phyloP scores from a whole-genome alignment of 2,888 invertebrate species.

The Ommatoiulus sabulosus region DNA sequence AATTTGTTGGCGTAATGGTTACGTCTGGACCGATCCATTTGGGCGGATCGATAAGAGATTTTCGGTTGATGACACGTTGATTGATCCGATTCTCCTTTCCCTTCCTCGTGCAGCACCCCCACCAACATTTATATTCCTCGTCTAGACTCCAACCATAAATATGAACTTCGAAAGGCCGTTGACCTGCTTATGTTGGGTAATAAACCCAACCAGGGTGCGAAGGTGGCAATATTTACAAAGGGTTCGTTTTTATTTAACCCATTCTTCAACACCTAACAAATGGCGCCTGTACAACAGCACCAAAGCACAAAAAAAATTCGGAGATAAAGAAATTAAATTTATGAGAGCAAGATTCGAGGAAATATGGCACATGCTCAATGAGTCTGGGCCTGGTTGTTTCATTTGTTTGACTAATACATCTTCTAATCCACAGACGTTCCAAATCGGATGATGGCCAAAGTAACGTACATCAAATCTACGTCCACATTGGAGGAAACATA shows the following conservation, averaged over 20 bases:
- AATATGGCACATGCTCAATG: not conserved
- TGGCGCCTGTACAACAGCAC: not conserved
- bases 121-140: not conserved
- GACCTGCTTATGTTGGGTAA: not conserved
- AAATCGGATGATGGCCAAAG: too few species aligned
- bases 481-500: too few species aligned
- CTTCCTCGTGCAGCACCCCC: not conserved
- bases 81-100: slow-evolving; percentile 2
- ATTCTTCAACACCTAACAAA: not conserved
- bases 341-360: not conserved
- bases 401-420: not conserved
- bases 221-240: slow-evolving; percentile 18
- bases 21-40: not conserved
- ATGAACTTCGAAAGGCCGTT: not conserved
- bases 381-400: not conserved
- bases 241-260: not conserved
- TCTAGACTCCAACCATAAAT: not conserved
- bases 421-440: not conserved
- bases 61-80: slow-evolving; percentile 5
- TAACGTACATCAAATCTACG: too few species aligned
- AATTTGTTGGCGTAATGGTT: not conserved
- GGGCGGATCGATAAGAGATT: not conserved
- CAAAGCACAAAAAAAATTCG: not conserved
- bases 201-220: not conserved
- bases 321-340: not conserved